Evolutionary conservation across 2,797 vertebrate species (phyloP).

Genomic region (Centroberyx gerrardi): DNA sequence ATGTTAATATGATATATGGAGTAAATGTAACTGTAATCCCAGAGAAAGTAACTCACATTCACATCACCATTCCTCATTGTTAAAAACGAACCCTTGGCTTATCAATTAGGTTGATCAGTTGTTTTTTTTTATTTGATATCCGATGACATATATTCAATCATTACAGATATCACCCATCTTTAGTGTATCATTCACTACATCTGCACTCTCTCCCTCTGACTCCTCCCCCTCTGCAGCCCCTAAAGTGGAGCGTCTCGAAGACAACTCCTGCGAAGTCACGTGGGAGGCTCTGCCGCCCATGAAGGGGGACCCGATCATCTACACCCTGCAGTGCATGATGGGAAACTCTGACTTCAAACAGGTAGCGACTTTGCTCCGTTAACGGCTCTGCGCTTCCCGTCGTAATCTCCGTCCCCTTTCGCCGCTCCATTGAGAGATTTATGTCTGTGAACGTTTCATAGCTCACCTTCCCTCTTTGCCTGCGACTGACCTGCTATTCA

Average conservation of each 20-base stretch:
- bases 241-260: conserved; percentile 93
- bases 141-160: too few relatives aligned
- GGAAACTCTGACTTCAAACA: conserved; percentile 98
- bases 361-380: conserved; percentile 78
- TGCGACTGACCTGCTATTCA: conserved; percentile 36
- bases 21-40: background rate
- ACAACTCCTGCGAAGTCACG: conserved; percentile 92
- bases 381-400: background rate
- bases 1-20: too few relatives aligned
- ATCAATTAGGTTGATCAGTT: background rate
- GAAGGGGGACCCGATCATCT: conserved; percentile 96
- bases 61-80: background rate
- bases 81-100: background rate
- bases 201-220: conserved; percentile 5
- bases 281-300: conserved; percentile 94
- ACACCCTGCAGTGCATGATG: conserved; percentile 94
- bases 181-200: background rate
- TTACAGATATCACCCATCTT: background rate
- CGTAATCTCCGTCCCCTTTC: background rate
- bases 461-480: conserved; percentile 7
- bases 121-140: background rate
- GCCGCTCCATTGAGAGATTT: background rate
- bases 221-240: conserved; percentile 83
- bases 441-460: background rate
- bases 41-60: background rate